Evolutionary conservation across 2,888 invertebrate genomes (phyloP), one percentile per base, ranked within the genome.

Genomic region (Drosophila anomelani): DNA sequence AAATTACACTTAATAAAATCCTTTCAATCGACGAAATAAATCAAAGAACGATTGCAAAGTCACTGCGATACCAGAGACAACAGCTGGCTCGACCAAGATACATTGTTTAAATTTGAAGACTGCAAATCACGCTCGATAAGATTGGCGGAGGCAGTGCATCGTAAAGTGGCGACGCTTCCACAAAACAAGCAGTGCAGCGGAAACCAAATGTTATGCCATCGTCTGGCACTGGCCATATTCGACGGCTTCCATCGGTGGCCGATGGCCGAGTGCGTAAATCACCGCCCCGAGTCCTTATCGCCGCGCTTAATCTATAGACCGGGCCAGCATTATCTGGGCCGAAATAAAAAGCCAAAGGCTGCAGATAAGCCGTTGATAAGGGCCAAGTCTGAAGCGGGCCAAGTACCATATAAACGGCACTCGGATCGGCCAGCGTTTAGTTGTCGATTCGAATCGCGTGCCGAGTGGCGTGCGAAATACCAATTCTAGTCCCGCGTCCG

Each of bases 311-410:
- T 85, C 85, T 89, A 78, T 61, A 60, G 58, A 36, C 64, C 47
- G 29, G 63, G 46, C 63, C 32, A 13, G 54, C 77, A 47, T 76
- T 85, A 89, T 85, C 85, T 81, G 70, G 84, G 56, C 53, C 74
- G 26, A 77, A 80, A 88, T 88, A 85, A 85, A 85, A 80, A 62
- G 57, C 74, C 76, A 75, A 71, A 79, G 78, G 74, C 68, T 68
- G 62, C 26, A 81, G 85, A 85, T 85, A 85, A 85, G 66, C 75
- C 66, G 36, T 20, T 76, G 29, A 66, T 71, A 69, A 62, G 54
- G 38, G 47, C 41, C 17, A 64, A 70, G 63, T 54, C 34, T 53
- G 20, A 20, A 53, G 15, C 34, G 6, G 51, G 32, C 9, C 20
- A 70, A 56, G 12, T 46, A 56, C 73, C 75, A 77, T 85, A 85